phyloP scores from a whole-genome alignment of 1,140 invertebrate species.

The Drosophila triauraria region DNA sequence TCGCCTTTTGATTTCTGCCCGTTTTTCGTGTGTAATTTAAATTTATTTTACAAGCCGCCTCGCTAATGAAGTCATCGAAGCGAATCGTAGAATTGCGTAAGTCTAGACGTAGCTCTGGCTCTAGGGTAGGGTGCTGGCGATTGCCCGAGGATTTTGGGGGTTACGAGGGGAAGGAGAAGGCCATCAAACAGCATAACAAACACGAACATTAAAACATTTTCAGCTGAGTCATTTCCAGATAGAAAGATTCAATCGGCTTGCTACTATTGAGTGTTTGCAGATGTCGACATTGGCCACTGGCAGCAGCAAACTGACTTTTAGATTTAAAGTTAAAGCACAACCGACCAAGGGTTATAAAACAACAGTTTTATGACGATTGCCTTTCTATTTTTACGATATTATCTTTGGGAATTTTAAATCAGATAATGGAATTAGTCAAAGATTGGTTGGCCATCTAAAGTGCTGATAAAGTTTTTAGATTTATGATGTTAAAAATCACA shows the following conservation, averaged over 20 bases:
- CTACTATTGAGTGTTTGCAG: slow-evolving; percentile 18
- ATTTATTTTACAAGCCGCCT: slow-evolving; percentile 55
- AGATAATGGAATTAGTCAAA: neutral
- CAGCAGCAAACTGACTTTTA: slow-evolving; percentile 1
- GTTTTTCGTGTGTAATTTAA: slow-evolving; percentile 55
- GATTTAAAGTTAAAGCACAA: neutral
- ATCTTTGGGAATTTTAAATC: neutral
- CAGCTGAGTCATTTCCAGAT: slow-evolving; percentile 27
- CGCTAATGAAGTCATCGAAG: slow-evolving; percentile 56
- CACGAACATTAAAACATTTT: slow-evolving; percentile 38
- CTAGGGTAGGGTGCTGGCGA: slow-evolving; percentile 24
- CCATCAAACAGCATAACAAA: slow-evolving; percentile 42
- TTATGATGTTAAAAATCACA: neutral
- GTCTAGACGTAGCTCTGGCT: slow-evolving; percentile 30
- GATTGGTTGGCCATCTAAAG: no score
- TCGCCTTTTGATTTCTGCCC: slow-evolving; percentile 19
- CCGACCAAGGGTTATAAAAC: no score
- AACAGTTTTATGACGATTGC: neutral
- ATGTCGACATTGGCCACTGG: slow-evolving; percentile 6
- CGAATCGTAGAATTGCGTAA: slow-evolving; percentile 48
- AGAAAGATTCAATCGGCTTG: slow-evolving; percentile 20
- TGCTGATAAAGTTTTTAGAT: neutral
- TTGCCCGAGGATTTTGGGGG: slow-evolving; percentile 19
- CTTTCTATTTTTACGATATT: slow-evolving; percentile 13
- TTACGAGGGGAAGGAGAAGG: slow-evolving; percentile 36